Conservation (phyloP, 2,797 vertebrate species). For the Salarias fasciatus region DNA sequence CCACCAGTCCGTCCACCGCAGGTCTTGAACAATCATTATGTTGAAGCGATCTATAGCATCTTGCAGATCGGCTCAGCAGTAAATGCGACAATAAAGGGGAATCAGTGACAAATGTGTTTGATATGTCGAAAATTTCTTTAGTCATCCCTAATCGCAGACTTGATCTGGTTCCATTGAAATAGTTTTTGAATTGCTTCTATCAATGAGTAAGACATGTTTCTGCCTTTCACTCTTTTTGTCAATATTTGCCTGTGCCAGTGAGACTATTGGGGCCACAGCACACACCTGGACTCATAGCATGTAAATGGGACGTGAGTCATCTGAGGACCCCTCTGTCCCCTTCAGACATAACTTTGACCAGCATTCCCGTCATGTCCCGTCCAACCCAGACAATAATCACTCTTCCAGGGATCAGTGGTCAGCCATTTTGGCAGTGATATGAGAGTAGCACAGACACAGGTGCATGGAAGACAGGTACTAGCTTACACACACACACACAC, state of each 20-base stretch:
- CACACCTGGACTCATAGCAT: slow-evolving; percentile 18
- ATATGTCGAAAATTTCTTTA: not conserved
- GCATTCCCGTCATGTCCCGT: slow-evolving; percentile 36
- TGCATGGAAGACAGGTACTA: slow-evolving; percentile 61
- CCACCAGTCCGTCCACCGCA: slow-evolving; percentile 33
- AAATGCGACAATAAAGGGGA: not conserved
- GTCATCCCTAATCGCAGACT: slow-evolving; percentile 18
- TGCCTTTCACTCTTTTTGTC: not conserved
- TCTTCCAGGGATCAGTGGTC: slow-evolving; percentile 53
- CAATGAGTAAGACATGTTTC: not conserved
- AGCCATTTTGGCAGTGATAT: slow-evolving; percentile 46
- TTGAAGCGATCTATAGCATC: slow-evolving; percentile 30
- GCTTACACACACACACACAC: slow-evolving; percentile 9
- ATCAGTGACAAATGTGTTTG: slow-evolving; percentile 1
- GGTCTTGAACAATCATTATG: slow-evolving; percentile 25
- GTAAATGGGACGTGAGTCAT: slow-evolving; percentile 21
- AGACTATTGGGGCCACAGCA: slow-evolving; percentile 6
- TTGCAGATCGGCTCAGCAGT: slow-evolving; percentile 7
- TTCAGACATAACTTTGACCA: slow-evolving; percentile 42
- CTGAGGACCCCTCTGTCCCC: slow-evolving; percentile 1
- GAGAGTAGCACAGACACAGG: slow-evolving; percentile 52
- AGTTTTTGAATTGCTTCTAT: not conserved
- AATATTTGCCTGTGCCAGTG: slow-evolving; percentile 2
- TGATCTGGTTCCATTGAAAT: slow-evolving; percentile 28
- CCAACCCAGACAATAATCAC: slow-evolving; percentile 49